Evolutionary conservation across 2,113 vertebrate species (phyloP), one percentile per base, ranked within the genome.

Genomic region (Plecturocebus donacophilus): DNA sequence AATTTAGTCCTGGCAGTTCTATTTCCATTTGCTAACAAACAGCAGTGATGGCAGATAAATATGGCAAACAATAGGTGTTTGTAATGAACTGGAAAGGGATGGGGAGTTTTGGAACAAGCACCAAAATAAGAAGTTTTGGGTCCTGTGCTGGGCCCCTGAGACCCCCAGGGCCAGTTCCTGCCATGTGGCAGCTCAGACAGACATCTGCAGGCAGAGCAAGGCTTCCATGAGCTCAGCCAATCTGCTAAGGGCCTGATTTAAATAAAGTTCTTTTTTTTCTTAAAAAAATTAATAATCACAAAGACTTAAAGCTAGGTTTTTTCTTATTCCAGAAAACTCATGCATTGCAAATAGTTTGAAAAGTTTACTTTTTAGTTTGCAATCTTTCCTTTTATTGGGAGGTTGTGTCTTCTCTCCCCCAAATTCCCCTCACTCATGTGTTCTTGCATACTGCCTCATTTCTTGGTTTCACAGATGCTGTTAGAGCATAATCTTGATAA

Each of bases 11-110:
- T 99, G 99, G 99, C 99, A 99, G 98, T 98, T 98, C 97, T 97
- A 98, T 98, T 98, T 98, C 98, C 98, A 98, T 99, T 99, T 99
- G 99, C 99, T 99, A 99, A 99, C 99, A 99, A 99, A 99, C 99
- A 99, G 99, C 99, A 99, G 99, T 98, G 98, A 99, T 99, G 99
- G 98, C 99, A 99, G 99, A 99, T 99, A 99, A 99, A 99, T 98
- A 98, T 98, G 98, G 98, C 98, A 98, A 98, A 99, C 99, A 99
- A 99, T 99, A 98, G 99, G 96, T 95, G 93, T 98, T 98, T 99
- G 98, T 99, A 99, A 99, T 99, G 98, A 99, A 99, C 98, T 99
- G 99, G 99, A 99, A 99, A 99, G 98, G 98, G 98, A 98, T 98
- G 97, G 97, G 98, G 98, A 98, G 98, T 99, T 99, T 99, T 99